A percentile compares a stretch with the other conserved stretches of the same genome.
These are phyloP conservation scores for Helicoverpa zea DNA, from an alignment of 1,140 invertebrate genomes.

Conservation along the genomic window DNA sequence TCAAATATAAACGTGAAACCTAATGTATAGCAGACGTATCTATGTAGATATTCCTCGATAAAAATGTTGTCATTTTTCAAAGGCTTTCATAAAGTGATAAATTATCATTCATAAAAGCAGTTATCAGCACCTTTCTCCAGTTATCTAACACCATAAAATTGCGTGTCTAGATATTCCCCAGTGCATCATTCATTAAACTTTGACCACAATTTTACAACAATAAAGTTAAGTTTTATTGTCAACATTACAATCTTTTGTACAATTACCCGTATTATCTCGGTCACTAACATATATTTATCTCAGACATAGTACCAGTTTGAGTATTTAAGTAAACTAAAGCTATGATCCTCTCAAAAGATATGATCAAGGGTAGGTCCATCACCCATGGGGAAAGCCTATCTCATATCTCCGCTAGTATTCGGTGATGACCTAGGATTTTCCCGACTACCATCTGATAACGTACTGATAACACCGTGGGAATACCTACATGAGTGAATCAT, in stretches of 20 bases:
- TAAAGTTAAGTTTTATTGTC: not conserved
- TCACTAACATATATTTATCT: not conserved
- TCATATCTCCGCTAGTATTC: not conserved
- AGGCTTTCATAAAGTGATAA: no score
- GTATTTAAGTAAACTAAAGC: not conserved
- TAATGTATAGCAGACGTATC: no score
- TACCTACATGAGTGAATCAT: not conserved
- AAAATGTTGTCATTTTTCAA: no score
- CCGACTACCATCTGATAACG: not conserved
- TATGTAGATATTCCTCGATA: no score
- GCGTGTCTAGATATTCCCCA: no score
- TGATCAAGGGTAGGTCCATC: not conserved
- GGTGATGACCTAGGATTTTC: not conserved
- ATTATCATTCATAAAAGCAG: no score
- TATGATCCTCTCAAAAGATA: not conserved
- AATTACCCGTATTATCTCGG: not conserved
- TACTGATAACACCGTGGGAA: conserved; percentile 10
- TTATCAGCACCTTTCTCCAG: no score
- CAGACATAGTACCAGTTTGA: no score
- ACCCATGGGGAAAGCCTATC: conserved; percentile 9
- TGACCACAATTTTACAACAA: not conserved
- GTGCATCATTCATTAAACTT: not conserved
- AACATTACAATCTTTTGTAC: not conserved
- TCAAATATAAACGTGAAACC: no score
- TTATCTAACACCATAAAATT: no score